Evolutionary conservation across 2,797 vertebrate species (phyloP).

Genomic region (Dipus sagitta): DNA sequence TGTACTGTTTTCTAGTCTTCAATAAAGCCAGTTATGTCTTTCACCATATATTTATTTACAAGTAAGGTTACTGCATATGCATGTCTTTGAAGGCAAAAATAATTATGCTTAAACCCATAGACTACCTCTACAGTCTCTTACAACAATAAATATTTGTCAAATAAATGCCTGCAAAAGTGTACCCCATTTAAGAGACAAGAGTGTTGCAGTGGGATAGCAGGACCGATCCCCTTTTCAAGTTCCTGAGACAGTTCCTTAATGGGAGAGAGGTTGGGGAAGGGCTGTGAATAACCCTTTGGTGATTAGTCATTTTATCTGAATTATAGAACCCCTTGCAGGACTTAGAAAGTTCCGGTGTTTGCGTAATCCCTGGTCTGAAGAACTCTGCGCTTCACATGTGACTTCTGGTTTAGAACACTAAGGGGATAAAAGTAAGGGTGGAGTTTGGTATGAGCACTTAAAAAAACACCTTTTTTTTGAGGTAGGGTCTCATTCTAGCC

Average conservation of each 20-base stretch:
- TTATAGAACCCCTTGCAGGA: constrained; percentile 19
- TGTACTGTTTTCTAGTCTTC: constrained; percentile 31
- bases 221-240: background rate
- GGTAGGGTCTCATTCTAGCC: no score
- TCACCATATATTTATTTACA: background rate
- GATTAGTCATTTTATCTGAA: constrained; percentile 29
- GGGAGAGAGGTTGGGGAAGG: background rate
- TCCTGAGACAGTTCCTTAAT: constrained; percentile 40
- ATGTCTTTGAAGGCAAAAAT: constrained; percentile 41
- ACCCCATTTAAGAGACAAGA: background rate
- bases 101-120: background rate
- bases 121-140: background rate
- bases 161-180: constrained; percentile 11
- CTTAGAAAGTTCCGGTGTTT: constrained; percentile 41
- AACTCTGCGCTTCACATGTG: background rate
- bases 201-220: background rate
- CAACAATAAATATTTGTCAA: constrained; percentile 38
- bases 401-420: constrained; percentile 51
- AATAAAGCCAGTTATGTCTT: constrained; percentile 35
- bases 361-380: background rate
- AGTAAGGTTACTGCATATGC: background rate
- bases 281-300: background rate
- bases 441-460: background rate
- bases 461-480: no score
- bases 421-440: background rate